Evolutionary conservation across 2,888 invertebrate species (phyloP).

Genomic region (Leucophenga montana): DNA sequence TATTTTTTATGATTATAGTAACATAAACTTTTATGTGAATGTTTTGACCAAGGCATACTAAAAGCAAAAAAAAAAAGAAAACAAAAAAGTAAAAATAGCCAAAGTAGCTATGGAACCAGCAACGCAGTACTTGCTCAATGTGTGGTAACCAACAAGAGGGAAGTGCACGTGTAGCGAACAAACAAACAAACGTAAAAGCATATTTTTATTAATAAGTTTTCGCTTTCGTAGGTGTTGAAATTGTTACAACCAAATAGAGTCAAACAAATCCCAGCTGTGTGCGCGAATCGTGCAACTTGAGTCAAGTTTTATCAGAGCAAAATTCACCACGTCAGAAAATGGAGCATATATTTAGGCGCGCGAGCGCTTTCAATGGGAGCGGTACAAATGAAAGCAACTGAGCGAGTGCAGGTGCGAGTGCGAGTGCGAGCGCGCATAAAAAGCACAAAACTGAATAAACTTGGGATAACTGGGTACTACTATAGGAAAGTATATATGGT

Average conservation of each 20-base stretch:
- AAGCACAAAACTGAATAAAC: constrained; percentile 12
- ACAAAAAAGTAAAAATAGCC: constrained; percentile 11
- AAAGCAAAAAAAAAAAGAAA: background rate
- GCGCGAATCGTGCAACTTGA: background rate
- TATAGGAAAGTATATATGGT: too few relatives aligned
- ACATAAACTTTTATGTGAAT: constrained; percentile 56
- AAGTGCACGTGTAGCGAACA: background rate
- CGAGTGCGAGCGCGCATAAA: too few relatives aligned
- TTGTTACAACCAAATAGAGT: constrained; percentile 48
- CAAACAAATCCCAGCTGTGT: constrained; percentile 30
- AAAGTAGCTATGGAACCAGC: constrained; percentile 25
- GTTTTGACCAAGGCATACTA: constrained; percentile 33
- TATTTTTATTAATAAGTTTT: constrained; percentile 46
- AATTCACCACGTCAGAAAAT: constrained; percentile 16
- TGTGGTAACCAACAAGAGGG: constrained; percentile 7
- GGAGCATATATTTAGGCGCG: constrained; percentile 4
- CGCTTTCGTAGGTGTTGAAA: constrained; percentile 60
- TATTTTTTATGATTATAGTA: constrained; percentile 60
- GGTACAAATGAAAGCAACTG: background rate
- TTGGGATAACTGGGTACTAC: constrained; percentile 1
- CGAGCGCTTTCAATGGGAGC: constrained; percentile 11
- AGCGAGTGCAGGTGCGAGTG: too few relatives aligned
- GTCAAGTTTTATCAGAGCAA: constrained; percentile 35
- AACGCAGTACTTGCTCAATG: constrained; percentile 33
- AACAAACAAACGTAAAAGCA: constrained; percentile 23